These are phyloP conservation scores for Zaprionus inermis DNA, from an alignment of 1,140 invertebrate species.

Conservation along the genomic window DNA sequence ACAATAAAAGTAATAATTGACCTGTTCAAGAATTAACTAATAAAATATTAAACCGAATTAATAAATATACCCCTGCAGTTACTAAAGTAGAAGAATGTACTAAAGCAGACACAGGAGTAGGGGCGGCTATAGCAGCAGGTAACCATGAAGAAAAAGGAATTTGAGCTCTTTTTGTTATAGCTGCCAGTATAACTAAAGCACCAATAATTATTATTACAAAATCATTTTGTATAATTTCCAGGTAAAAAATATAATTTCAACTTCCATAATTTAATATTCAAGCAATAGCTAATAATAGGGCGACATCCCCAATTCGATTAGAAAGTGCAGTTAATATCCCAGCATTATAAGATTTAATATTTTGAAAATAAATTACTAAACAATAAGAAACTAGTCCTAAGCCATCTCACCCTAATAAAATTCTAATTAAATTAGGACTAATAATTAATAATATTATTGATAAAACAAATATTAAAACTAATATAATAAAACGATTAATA, in stretches of 20 bases:
- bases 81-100: no score
- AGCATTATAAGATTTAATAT: constrained; percentile 86
- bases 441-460: constrained; percentile 89
- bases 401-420: constrained; percentile 89
- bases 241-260: constrained; percentile 85
- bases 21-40: no score
- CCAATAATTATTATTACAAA: constrained; percentile 84
- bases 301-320: constrained; percentile 87
- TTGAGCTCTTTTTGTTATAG: constrained; percentile 90
- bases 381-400: constrained; percentile 88
- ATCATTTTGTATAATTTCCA: constrained; percentile 84
- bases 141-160: constrained; percentile 89
- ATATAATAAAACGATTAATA: constrained; percentile 86
- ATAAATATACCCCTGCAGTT: no score
- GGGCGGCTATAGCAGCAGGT: no score
- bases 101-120: no score
- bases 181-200: constrained; percentile 85
- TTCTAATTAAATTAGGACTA: constrained; percentile 87
- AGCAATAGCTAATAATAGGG: constrained; percentile 86
- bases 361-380: constrained; percentile 88
- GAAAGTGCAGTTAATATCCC: constrained; percentile 87
- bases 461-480: constrained; percentile 87
- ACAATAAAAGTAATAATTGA: no score
- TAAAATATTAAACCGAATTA: no score
- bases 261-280: constrained; percentile 86